phyloP scores from a whole-genome alignment of 2,113 vertebrate genomes.

The Phalacrocorax pelagicus region DNA sequence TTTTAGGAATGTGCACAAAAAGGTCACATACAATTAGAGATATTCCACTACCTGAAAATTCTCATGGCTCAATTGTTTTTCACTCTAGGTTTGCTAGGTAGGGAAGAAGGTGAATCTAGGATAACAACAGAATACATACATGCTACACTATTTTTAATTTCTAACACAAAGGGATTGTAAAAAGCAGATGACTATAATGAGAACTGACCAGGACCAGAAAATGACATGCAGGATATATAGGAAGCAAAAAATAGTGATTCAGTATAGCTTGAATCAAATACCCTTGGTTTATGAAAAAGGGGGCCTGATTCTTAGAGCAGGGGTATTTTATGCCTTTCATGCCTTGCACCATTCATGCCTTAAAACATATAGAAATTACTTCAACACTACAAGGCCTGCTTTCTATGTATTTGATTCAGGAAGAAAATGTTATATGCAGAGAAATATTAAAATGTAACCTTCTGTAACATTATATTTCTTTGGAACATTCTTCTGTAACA shows the following conservation, averaged over 20 bases:
- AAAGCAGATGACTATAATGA: not conserved
- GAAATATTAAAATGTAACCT: not conserved
- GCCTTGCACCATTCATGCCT: not conserved
- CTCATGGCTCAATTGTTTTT: not conserved
- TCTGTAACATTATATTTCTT: not conserved
- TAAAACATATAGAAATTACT: not conserved
- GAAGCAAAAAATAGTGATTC: not conserved
- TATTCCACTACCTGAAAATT: not conserved
- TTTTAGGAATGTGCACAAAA: not conserved
- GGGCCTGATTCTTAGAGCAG: not conserved
- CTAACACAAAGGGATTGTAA: not conserved
- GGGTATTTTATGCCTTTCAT: not conserved
- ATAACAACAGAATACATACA: not conserved
- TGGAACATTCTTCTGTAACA: not conserved
- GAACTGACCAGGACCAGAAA: not conserved
- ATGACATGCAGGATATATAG: not conserved
- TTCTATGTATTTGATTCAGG: not conserved
- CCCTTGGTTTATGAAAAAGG: not conserved
- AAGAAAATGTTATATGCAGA: not conserved
- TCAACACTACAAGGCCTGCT: not conserved
- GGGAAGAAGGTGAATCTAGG: not conserved
- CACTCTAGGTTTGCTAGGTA: not conserved
- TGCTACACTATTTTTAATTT: not conserved
- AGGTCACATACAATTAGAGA: not conserved
- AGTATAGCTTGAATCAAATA: not conserved